Evolutionary conservation across 2,888 invertebrate genomes (phyloP), one percentile per base, ranked within the genome.

Genomic region (Hydraecia micacea): DNA sequence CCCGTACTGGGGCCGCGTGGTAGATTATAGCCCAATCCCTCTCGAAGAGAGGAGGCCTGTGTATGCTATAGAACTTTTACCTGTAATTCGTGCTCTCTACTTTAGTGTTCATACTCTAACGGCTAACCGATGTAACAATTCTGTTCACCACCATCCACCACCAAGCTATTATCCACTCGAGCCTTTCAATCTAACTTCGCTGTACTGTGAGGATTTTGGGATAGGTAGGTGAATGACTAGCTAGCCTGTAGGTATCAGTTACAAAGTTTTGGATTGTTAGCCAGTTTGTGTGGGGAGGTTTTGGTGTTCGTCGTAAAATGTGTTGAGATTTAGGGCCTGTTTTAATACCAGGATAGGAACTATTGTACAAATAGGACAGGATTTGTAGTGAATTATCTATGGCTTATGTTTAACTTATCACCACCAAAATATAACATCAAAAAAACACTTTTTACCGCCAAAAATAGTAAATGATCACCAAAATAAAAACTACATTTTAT

Each of bases 181-280:
- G 62, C 66, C 49, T 70, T 85, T 77, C 86, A 83, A 81, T 83
- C 42, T 73, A 62, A 75, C 75, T 84, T 63, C 39, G 32, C 62
- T 25, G 46, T 28, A 18, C 39, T 58, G n/a, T 39, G 28, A 63
- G 58, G 39, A 73, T 73, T 85, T 69, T n/a, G 62, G 25, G n/a
- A 76, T 28, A 21, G 73, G 32, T 77, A 58, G 65, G 71, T 32
- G 46, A 36, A 70, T 73, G 60, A 21, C 49, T 25, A 36, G 39
- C 49, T 25, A 36, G 39, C 60, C 18, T 13, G 58, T 58, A 58
- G 11, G 46, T 68, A 55, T 69, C 52, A 39, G n/a, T 75, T 32
- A 60, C 58, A 9, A 18, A 25, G 82, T 36, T 18, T 18, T 7
- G 15, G 58, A 60, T 4, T 28, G 18, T 9, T 9, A 36, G 18